Percentiles rank a stretch among this genome's conserved stretches.
Evolutionary conservation across 1,140 invertebrate genomes (phyloP).

Genomic region (Hypothenemus hampei): DNA sequence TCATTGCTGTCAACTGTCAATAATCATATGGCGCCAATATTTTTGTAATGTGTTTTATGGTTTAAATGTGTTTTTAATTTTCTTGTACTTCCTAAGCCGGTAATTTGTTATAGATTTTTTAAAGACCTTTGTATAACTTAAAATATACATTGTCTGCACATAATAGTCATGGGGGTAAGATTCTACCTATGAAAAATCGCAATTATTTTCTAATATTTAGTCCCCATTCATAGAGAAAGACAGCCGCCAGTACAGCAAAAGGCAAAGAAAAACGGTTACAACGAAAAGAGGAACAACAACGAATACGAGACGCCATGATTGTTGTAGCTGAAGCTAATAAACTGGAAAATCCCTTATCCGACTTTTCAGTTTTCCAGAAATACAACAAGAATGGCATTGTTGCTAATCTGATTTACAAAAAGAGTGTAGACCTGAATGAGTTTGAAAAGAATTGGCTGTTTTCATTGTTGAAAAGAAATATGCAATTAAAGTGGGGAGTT

Average conservation of each 20-base stretch:
- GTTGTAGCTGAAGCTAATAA: conserved; percentile 45
- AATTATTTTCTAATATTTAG: too few species aligned
- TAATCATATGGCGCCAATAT: too few species aligned
- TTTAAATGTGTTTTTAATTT: too few species aligned
- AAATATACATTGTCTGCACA: too few species aligned
- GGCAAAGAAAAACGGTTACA: conserved; percentile 46
- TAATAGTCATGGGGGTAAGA: too few species aligned
- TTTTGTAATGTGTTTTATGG: too few species aligned
- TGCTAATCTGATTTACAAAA: conserved; percentile 39
- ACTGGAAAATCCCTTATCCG: conserved; percentile 44
- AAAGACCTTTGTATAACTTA: too few species aligned
- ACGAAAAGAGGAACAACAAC: conserved; percentile 46
- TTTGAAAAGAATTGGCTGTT: conserved; percentile 50
- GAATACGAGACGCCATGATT: conserved; percentile 41
- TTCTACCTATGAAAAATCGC: too few species aligned
- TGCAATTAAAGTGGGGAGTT: conserved; percentile 51
- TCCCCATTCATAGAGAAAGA: conserved; percentile 31
- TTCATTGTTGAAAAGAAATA: conserved; percentile 56
- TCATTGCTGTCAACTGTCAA: too few species aligned
- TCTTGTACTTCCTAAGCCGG: too few species aligned
- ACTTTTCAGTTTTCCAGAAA: conserved; percentile 44
- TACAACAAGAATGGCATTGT: conserved; percentile 45
- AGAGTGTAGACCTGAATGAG: conserved; percentile 34
- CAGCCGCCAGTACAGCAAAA: conserved; percentile 36
- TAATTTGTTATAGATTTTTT: too few species aligned